These are phyloP conservation scores for Caenorhabditis parvicauda DNA, from an alignment of 2,888 invertebrate species.

Conservation along the genomic window DNA sequence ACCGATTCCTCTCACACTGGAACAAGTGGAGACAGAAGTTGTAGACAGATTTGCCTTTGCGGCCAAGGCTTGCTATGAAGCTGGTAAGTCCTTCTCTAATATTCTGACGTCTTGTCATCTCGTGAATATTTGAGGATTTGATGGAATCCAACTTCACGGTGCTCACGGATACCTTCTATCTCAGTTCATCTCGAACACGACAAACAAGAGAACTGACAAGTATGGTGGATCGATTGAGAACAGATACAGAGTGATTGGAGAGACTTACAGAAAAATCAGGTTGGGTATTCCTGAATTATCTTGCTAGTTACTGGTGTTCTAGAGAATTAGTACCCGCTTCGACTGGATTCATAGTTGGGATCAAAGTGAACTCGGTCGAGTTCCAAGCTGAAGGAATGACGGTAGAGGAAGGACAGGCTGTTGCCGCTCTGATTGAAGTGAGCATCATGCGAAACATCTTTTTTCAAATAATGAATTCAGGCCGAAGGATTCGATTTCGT, in stretches of 20 bases:
- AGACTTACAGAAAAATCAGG: conserved; percentile 45
- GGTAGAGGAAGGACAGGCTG: conserved; percentile 19
- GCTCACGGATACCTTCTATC: conserved; percentile 53
- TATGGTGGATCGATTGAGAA: conserved; percentile 47
- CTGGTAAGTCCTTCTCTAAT: conserved; percentile 9
- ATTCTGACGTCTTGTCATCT: too few species aligned
- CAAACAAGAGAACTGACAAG: conserved; percentile 48
- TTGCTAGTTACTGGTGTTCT: too few species aligned
- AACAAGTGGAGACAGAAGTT: conserved; percentile 46
- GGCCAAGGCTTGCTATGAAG: conserved; percentile 26
- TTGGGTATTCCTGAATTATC: conserved; percentile 30
- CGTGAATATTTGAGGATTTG: conserved; percentile 30
- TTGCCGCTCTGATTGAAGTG: background rate
- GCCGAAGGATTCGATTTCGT: conserved; percentile 45
- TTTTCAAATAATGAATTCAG: conserved; percentile 18
- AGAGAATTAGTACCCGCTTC: conserved; percentile 26
- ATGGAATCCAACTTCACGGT: conserved; percentile 47
- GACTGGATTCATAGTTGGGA: conserved; percentile 36
- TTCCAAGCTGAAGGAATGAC: conserved; percentile 35
- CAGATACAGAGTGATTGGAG: conserved; percentile 37
- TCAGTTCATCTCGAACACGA: conserved; percentile 49
- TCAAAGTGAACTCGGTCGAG: conserved; percentile 45
- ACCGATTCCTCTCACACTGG: conserved; percentile 36
- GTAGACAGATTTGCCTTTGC: conserved; percentile 34
- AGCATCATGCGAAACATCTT: background rate